Conservation (phyloP, 2,888 invertebrate genomes). For the Phyllotreta cruciferae region DNA sequence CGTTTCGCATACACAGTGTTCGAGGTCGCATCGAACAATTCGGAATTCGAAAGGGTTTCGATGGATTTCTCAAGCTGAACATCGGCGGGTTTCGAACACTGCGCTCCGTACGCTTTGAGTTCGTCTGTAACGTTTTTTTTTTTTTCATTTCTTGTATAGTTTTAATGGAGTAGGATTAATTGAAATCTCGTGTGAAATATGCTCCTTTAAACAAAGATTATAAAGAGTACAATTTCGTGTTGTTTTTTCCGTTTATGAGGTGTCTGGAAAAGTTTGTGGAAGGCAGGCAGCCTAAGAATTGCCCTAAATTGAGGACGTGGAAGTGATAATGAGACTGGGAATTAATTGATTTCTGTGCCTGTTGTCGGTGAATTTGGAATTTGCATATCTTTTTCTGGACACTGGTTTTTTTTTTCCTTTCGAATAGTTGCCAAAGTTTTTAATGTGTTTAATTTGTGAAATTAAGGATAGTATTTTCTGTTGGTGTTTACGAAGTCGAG, state of each 20-base stretch:
- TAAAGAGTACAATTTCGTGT: slow-evolving; percentile 33
- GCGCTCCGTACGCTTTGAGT: slow-evolving; percentile 43
- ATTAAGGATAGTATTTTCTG: slow-evolving; percentile 16
- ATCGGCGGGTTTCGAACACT: slow-evolving; percentile 12
- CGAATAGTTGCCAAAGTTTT: slow-evolving; percentile 34
- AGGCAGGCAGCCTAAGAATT: background rate
- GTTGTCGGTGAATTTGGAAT: slow-evolving; percentile 14
- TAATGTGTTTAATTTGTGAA: slow-evolving; percentile 19
- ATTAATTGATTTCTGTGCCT: background rate
- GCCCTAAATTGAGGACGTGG: background rate
- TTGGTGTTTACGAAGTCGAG: no score
- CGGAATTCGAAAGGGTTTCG: background rate
- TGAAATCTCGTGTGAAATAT: slow-evolving; percentile 47
- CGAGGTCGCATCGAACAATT: slow-evolving; percentile 4
- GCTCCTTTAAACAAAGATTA: slow-evolving; percentile 41
- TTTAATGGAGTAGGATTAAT: slow-evolving; percentile 44
- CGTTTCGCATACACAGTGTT: slow-evolving; percentile 35
- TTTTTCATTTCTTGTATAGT: slow-evolving; percentile 22
- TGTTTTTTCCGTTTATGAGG: slow-evolving; percentile 25
- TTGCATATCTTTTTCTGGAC: slow-evolving; percentile 22
- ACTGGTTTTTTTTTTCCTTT: slow-evolving; percentile 19
- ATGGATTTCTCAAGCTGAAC: no score
- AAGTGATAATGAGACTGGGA: background rate
- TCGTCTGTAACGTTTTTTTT: slow-evolving; percentile 43
- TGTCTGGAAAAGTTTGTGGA: slow-evolving; percentile 22